Conservation (phyloP, 1,140 invertebrate genomes). For the Pseudoatta argentina region DNA sequence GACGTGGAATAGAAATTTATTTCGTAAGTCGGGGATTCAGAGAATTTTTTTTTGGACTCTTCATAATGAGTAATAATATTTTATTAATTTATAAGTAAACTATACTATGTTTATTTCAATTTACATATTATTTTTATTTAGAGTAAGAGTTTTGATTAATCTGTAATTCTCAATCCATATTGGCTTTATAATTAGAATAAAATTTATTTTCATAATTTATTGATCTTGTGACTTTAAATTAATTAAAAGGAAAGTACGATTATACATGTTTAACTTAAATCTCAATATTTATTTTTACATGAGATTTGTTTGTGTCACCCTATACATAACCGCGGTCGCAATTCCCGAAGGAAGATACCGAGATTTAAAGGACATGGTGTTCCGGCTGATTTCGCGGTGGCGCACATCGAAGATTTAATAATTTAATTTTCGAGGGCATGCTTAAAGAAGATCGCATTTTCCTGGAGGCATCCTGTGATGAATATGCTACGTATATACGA, state of each 20-base stretch:
- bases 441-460: slow-evolving; percentile 27
- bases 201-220: background rate
- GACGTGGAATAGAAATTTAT: too few relatives aligned
- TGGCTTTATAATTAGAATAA: background rate
- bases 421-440: slow-evolving; percentile 35
- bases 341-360: slow-evolving; percentile 16
- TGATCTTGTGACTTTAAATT: background rate
- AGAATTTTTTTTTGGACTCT: too few relatives aligned
- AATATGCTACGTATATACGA: slow-evolving; percentile 10
- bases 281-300: background rate
- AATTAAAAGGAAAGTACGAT: background rate
- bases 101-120: background rate
- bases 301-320: background rate
- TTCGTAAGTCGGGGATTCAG: too few relatives aligned
- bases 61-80: background rate
- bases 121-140: background rate
- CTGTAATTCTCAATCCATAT: background rate
- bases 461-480: background rate
- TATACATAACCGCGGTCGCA: background rate
- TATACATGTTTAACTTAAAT: background rate
- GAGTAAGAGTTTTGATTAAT: background rate
- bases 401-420: slow-evolving; percentile 42
- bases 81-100: background rate
- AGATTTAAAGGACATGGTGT: slow-evolving; percentile 35
- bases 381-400: slow-evolving; percentile 22